Conservation (phyloP, 1,140 invertebrate genomes). For the Aricia agestis region DNA sequence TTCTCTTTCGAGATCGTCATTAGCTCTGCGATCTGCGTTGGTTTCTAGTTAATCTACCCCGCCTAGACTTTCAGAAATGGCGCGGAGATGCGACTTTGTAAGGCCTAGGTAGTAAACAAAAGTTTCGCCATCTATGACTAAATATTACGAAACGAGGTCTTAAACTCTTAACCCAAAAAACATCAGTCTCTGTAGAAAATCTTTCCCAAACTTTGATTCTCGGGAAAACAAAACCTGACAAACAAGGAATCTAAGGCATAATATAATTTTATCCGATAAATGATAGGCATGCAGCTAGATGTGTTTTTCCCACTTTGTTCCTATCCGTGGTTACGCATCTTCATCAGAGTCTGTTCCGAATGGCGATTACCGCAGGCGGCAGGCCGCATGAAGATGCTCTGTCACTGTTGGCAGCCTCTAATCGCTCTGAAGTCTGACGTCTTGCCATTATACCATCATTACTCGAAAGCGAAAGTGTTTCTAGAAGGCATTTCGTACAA, state of each 20-base stretch:
- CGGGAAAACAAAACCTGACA: too few species aligned
- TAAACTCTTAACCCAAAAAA: too few species aligned
- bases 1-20: not conserved
- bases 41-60: not conserved
- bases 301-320: too few species aligned
- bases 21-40: not conserved
- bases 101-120: not conserved
- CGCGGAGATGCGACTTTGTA: not conserved
- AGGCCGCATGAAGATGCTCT: not conserved
- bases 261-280: too few species aligned
- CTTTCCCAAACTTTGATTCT: too few species aligned
- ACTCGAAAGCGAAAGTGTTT: conserved; percentile 2
- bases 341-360: not conserved
- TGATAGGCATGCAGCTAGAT: too few species aligned
- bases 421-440: not conserved
- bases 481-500: not conserved
- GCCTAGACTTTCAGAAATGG: not conserved
- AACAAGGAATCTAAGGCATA: too few species aligned
- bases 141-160: too few species aligned
- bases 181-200: too few species aligned
- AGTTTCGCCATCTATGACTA: too few species aligned
- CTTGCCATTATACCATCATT: not conserved
- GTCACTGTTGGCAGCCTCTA: not conserved
- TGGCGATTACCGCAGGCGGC: not conserved
- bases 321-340: not conserved